Base-by-base conservation (phyloP, 2,113 vertebrate genomes). In the Ursus arctos region DNA sequence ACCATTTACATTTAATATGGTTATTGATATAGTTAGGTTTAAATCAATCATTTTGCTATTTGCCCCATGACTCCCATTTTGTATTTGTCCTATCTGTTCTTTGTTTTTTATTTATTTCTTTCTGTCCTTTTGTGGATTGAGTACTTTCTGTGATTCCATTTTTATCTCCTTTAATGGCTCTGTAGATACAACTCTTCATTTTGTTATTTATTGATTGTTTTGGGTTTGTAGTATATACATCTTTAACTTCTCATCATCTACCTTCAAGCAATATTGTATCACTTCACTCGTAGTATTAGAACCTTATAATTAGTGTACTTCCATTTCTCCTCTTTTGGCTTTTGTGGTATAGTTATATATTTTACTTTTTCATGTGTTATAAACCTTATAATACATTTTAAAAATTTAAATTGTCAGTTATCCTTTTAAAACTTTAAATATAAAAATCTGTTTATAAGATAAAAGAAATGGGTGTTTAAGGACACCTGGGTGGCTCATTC, bases 1-100 rank as follows among this genome's bases (percentile, higher is more conserved):
- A 43, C 16, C 43, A 83, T 83, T 81, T 81, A 55, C 12, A 47
- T 59, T 88, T 65, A 82, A 31, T 87, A 55, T 36, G 14, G 18
- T 74, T 51, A 69, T 47, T 81, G 22, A 67, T 90, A 43, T 80
- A 28, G 6, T 92, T 74, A 94, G 21, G 4, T 79, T 69, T 91
- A 95, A 74, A 11, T 65, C 40, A 74, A 14, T 92, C 47, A 43
- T 91, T 84, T 84, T 82, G 47, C 24, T 81, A 0, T 82, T 85
- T 82, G 26, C 61, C 71, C 16, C 65, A 36, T 71, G 1, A 77
- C 81, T 82, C 16, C 69, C 28, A 33, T 82, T 86, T 76, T 92
- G n/a, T 83, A 40, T 92, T 94, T 96, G 59, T 91, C 26, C 36
- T 47, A 21, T 88, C 49, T 95, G 6, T 49, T 76, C 65, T 85